phyloP scores from a whole-genome alignment of 2,113 vertebrate species.

The Cavia porcellus region DNA sequence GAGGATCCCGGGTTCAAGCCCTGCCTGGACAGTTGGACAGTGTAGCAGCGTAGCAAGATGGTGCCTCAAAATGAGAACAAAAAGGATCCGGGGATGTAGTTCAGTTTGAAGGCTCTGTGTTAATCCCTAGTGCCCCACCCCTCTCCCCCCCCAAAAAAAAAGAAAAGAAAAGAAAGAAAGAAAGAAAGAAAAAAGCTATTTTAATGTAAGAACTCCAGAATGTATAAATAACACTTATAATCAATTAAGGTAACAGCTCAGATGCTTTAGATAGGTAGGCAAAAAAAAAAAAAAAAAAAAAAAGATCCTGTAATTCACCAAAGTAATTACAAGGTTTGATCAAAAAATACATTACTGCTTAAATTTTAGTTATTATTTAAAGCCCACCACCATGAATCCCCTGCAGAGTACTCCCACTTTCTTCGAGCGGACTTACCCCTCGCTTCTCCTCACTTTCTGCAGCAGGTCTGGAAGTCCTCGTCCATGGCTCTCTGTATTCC shows the following conservation, averaged over 20 bases:
- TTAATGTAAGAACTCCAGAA: background rate
- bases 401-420: background rate
- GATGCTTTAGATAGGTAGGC: background rate
- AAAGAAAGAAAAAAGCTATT: background rate
- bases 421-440: background rate
- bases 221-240: background rate
- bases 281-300: background rate
- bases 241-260: background rate
- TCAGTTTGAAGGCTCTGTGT: background rate
- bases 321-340: background rate
- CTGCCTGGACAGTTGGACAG: background rate
- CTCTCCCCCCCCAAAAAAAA: background rate
- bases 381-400: background rate
- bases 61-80: background rate
- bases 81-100: background rate
- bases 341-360: background rate
- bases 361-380: background rate
- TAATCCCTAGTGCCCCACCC: background rate
- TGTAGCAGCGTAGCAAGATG: background rate
- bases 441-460: background rate
- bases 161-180: background rate
- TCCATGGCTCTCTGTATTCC: background rate
- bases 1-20: background rate
- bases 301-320: background rate
- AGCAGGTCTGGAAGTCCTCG: background rate